A percentile compares a stretch with the other conserved stretches of the same genome.
Evolutionary conservation across 2,113 vertebrate species (phyloP).

Genomic region (Strix uralensis): DNA sequence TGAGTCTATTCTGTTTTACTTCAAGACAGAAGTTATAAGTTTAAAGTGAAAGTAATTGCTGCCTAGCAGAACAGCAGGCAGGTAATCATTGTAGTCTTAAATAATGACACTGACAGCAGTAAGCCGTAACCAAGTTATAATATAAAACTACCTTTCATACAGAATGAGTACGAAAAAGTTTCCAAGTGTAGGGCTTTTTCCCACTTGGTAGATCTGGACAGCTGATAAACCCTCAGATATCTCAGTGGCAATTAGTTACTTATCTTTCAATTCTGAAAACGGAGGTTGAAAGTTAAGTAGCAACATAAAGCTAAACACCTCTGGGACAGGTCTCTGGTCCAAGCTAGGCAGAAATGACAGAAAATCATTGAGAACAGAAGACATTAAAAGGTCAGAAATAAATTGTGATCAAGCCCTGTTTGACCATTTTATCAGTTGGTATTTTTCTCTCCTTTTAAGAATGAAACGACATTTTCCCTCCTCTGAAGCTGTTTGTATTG

Average conservation of each 20-base stretch:
- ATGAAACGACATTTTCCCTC: constrained; percentile 47
- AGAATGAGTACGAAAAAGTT: constrained; percentile 11
- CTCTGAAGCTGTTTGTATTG: constrained; percentile 41
- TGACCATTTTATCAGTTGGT: constrained; percentile 76
- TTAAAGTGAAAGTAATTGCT: not conserved
- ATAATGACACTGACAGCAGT: not conserved
- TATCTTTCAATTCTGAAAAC: constrained; percentile 68
- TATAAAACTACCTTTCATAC: not conserved
- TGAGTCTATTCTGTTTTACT: not conserved
- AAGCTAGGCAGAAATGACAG: constrained; percentile 73
- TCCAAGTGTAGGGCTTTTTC: constrained; percentile 22
- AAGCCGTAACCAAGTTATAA: not conserved
- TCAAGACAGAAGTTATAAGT: not conserved
- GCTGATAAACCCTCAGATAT: constrained; percentile 61
- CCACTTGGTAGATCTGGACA: not conserved
- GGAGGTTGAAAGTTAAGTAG: constrained; percentile 69
- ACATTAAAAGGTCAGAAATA: constrained; percentile 79
- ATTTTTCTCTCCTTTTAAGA: constrained; percentile 69
- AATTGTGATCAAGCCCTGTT: constrained; percentile 76
- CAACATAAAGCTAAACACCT: constrained; percentile 64
- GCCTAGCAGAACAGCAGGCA: not conserved
- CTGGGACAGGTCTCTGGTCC: constrained; percentile 45
- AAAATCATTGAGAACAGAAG: constrained; percentile 77
- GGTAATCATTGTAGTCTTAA: not conserved
- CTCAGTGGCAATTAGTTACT: constrained; percentile 65